Percentiles rank a stretch among this genome's conserved stretches.
Conservation (phyloP, 2,888 invertebrate species). For the Oeneis ivallda region DNA sequence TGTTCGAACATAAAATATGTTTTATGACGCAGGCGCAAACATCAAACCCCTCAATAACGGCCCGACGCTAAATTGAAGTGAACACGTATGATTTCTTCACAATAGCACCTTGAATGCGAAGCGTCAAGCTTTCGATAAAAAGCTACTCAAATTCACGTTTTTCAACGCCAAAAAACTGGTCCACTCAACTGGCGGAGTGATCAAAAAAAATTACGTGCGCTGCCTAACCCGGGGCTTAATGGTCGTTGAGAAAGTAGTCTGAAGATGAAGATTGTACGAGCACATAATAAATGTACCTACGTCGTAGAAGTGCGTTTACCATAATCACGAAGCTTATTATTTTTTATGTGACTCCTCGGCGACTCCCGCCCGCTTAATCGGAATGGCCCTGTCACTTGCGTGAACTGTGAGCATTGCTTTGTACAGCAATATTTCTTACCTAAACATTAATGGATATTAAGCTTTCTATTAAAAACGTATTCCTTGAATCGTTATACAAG, state of each 20-base stretch:
- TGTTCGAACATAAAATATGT: conserved; percentile 74
- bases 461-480: conserved; percentile 5
- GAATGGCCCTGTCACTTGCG: conserved; percentile 43
- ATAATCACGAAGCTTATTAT: conserved; percentile 75
- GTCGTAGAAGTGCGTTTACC: conserved; percentile 50
- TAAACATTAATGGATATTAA: conserved; percentile 1
- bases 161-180: conserved; percentile 36
- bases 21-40: conserved; percentile 72
- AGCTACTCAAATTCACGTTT: conserved; percentile 28
- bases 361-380: conserved; percentile 46
- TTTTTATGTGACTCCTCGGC: conserved; percentile 71
- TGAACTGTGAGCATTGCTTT: conserved; percentile 29
- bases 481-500: conserved; percentile 1
- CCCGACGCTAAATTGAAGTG: conserved; percentile 63
- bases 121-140: conserved; percentile 25
- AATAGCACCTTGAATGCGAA: conserved; percentile 44
- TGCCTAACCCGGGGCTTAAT: conserved; percentile 49
- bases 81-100: conserved; percentile 53
- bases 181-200: conserved; percentile 32
- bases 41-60: conserved; percentile 71
- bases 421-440: conserved; percentile 2
- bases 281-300: conserved; percentile 40
- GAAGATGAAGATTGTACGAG: conserved; percentile 62
- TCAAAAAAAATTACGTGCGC: conserved; percentile 54
- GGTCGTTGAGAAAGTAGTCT: conserved; percentile 61